These are phyloP conservation scores for Micronisus gabar DNA, from an alignment of 2,113 vertebrate species.

Conservation along the genomic window DNA sequence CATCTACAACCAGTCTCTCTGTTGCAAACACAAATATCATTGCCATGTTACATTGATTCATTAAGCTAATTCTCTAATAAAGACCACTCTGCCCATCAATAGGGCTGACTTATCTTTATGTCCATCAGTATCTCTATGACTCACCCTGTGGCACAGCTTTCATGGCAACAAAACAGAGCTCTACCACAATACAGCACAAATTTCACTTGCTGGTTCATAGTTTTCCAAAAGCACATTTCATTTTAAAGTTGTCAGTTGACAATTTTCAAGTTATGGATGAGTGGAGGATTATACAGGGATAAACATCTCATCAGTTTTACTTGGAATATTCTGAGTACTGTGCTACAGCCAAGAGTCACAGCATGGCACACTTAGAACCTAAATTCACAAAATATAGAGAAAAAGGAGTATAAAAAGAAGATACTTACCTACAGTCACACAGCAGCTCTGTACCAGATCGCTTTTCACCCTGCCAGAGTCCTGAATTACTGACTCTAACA, in stretches of 20 bases:
- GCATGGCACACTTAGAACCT: neutral
- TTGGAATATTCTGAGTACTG: neutral
- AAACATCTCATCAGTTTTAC: neutral
- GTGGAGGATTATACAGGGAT: accelerated
- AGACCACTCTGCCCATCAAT: neutral
- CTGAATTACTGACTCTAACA: neutral
- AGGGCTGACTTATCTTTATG: neutral
- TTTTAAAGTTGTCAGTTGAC: neutral
- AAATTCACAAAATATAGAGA: neutral
- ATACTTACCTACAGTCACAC: neutral
- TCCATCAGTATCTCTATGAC: accelerated
- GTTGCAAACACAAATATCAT: neutral
- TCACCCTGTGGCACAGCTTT: neutral
- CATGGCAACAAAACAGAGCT: neutral
- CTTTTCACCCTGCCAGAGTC: neutral
- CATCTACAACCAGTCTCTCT: neutral
- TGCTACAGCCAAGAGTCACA: neutral
- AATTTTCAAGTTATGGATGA: neutral
- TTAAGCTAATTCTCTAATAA: neutral
- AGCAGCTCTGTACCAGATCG: neutral
- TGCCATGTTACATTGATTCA: neutral
- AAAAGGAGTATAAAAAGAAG: neutral
- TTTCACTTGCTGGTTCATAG: neutral
- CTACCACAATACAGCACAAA: neutral
- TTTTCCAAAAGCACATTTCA: neutral